Evolutionary conservation across 2,797 vertebrate genomes (phyloP).

Genomic region (Enteromius paludinosus): DNA sequence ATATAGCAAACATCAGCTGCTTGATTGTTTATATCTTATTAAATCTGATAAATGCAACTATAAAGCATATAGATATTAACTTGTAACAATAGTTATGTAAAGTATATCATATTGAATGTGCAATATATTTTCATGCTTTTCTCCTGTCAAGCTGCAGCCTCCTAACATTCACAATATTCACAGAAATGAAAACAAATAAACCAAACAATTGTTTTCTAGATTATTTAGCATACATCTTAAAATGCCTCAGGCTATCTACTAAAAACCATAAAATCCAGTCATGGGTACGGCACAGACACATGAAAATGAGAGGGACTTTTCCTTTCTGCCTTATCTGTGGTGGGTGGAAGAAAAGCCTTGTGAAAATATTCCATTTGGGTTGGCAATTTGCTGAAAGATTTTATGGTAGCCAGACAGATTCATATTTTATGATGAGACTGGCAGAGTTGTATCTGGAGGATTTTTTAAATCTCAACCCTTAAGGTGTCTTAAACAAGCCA

Average conservation of each 20-base stretch:
- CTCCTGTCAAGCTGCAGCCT: background rate
- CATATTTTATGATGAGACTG: conserved; percentile 41
- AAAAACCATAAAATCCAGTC: conserved; percentile 16
- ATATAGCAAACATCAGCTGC: background rate
- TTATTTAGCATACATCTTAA: background rate
- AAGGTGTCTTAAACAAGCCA: conserved; percentile 1
- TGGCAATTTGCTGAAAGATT: conserved; percentile 42
- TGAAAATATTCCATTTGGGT: conserved; percentile 38
- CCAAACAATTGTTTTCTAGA: background rate
- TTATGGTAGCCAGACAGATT: conserved; percentile 23
- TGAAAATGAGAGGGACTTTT: conserved; percentile 27
- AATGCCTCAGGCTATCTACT: conserved; percentile 3
- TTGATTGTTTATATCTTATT: background rate
- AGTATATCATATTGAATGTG: background rate
- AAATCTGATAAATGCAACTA: background rate
- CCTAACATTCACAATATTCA: background rate
- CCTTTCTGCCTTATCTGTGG: background rate
- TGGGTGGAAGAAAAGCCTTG: background rate
- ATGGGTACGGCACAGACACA: background rate
- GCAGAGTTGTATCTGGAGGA: background rate
- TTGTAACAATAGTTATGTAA: background rate
- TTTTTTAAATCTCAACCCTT: conserved; percentile 11
- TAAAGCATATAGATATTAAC: background rate
- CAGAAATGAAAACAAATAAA: background rate
- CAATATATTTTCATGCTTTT: background rate